Evolutionary conservation across 1,140 invertebrate species (phyloP), one percentile per base, ranked within the genome.

Genomic region (Tribolium madens): DNA sequence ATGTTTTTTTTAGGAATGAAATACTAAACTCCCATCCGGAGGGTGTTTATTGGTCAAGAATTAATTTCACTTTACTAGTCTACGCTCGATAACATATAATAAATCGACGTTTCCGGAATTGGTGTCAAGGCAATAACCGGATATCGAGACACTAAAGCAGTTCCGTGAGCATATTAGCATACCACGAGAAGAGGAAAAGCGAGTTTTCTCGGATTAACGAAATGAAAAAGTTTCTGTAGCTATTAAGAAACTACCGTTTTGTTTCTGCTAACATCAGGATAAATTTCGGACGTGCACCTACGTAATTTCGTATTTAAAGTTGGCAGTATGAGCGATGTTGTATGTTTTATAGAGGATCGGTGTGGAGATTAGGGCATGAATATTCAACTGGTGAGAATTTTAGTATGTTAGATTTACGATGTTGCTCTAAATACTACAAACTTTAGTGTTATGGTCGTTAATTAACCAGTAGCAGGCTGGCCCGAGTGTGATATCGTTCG

Each of bases 381-480:
- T 64, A 64, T 64, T 64, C 57, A 64, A 64, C 57, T 64, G 57
- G 57, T 64, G 57, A 64, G 57, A 64, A 64, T 64, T 64, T 64
- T 64, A 64, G 57, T 64, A 64, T 64, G 57, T 64, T 64, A 64
- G 57, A 64, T 64, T 64, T 64, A 64, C 57, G 57, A 64, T 64
- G 57, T 64, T 64, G 57, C 57, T 64, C 57, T 64, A 64, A 64
- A 64, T 64, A 64, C 21, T 64, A 64, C 57, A 64, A 64, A 64
- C 57, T 64, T 64, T 64, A 64, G 70, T 72, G 50, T 72, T 72
- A 72, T 72, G 46, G 70, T 72, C 70, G 70, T 72, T 72, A 72
- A 72, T 72, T 72, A 72, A 53, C 70, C 70, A 53, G 70, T 53
- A 72, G 50, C 70, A 46, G 70, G 46, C 50, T 72, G 70, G 70